These are phyloP conservation scores for Clarias macrocephalus DNA, from an alignment of 2,113 vertebrate species.

Conservation along the genomic window DNA sequence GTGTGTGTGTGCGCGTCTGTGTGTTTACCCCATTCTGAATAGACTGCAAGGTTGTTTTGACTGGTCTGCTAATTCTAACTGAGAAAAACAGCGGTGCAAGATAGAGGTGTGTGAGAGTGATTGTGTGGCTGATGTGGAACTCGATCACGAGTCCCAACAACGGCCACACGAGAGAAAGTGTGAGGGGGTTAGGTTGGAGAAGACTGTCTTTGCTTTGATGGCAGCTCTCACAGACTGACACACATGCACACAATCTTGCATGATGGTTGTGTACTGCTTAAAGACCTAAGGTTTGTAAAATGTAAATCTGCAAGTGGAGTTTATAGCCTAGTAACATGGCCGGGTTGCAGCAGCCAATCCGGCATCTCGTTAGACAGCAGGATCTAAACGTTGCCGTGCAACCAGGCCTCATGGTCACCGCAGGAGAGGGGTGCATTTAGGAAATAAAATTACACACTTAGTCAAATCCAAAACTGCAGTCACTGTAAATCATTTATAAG, in stretches of 20 bases:
- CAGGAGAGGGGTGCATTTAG: constrained; percentile 10
- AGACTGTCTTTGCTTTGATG: constrained; percentile 63
- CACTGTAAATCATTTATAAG: constrained; percentile 1
- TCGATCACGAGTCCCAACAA: constrained; percentile 64
- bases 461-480: constrained; percentile 1
- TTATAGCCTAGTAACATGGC: constrained; percentile 17
- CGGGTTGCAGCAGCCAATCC: constrained; percentile 22
- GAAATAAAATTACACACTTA: not conserved
- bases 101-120: constrained; percentile 14
- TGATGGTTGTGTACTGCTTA: constrained; percentile 20
- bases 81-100: constrained; percentile 29
- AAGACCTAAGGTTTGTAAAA: constrained; percentile 4
- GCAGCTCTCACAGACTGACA: constrained; percentile 12
- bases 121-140: constrained; percentile 54
- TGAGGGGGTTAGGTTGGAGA: constrained; percentile 40
- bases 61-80: constrained; percentile 38
- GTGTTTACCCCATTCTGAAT: constrained; percentile 39
- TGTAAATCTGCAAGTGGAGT: constrained; percentile 12
- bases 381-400: constrained; percentile 34
- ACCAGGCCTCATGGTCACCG: constrained; percentile 16
- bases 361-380: constrained; percentile 7
- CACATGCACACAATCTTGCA: not conserved
- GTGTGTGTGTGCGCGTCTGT: not conserved
- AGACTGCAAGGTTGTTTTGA: constrained; percentile 42
- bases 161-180: constrained; percentile 63